Percentiles rank a stretch among this genome's conserved stretches.
Conservation (phyloP, 2,888 invertebrate species). For the Andrena praecox region DNA sequence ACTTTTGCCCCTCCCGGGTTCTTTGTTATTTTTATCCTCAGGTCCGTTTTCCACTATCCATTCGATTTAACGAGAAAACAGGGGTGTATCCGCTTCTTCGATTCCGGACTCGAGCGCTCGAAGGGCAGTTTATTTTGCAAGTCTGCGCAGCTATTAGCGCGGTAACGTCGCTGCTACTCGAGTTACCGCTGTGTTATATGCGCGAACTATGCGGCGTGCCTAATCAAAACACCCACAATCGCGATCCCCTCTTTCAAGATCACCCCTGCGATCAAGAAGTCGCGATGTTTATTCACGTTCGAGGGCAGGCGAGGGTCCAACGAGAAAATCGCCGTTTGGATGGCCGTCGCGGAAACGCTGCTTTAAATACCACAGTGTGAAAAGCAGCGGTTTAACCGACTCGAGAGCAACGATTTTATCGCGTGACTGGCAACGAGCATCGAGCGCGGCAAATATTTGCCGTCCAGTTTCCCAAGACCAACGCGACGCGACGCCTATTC, state of each 20-base stretch:
- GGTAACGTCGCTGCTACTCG: too few species aligned
- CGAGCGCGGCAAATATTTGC: conserved; percentile 47
- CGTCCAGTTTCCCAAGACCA: conserved; percentile 34
- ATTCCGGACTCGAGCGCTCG: neutral
- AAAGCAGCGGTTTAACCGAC: conserved; percentile 24
- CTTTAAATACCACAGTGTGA: conserved; percentile 41
- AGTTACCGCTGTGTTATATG: too few species aligned
- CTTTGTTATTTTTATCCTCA: conserved; percentile 45
- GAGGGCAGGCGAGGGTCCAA: neutral
- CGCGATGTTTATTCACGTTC: neutral
- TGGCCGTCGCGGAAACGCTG: neutral
- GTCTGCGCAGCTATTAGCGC: neutral
- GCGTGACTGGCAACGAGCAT: conserved; percentile 39
- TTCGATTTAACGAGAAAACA: neutral
- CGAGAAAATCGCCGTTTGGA: conserved; percentile 21
- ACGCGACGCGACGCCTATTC: neutral
- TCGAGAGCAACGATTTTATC: conserved; percentile 44
- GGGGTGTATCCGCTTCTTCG: neutral
- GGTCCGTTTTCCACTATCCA: conserved; percentile 18
- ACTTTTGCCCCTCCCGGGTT: conserved; percentile 43
- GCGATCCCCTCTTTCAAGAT: neutral
- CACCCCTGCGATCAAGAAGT: neutral
- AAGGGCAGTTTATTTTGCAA: neutral
- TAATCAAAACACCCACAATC: neutral
- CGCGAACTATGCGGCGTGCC: neutral